phyloP scores from a whole-genome alignment of 2,888 invertebrate species.

The Limulus polyphemus region DNA sequence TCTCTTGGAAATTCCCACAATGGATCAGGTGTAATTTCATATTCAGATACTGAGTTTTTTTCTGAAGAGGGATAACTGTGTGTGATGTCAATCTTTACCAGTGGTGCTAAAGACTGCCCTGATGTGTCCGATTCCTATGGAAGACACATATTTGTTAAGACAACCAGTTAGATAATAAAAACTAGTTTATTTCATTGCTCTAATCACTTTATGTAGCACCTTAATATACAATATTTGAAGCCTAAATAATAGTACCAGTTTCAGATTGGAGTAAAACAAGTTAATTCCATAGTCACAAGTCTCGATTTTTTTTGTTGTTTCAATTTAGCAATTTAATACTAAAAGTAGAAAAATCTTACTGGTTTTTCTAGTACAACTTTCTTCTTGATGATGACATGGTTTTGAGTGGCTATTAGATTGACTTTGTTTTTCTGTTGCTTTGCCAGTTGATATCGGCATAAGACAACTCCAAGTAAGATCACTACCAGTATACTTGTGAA shows the following conservation, averaged over 20 bases:
- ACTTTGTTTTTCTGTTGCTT: conserved; percentile 44
- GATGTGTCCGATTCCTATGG: no score
- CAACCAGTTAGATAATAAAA: no score
- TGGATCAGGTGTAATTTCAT: conserved; percentile 86
- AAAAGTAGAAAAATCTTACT: conserved; percentile 16
- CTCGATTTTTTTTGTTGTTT: no score
- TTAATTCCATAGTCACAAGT: no score
- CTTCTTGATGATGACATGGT: conserved; percentile 76
- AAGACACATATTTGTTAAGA: no score
- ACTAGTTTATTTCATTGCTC: no score
- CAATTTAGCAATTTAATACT: conserved; percentile 33
- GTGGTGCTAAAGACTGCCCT: conserved; percentile 42
- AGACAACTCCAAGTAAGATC: background rate
- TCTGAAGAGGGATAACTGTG: conserved; percentile 36
- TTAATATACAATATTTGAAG: no score
- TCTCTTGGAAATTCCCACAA: conserved; percentile 86
- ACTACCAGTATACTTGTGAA: background rate
- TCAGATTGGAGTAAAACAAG: no score
- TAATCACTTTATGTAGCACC: no score
- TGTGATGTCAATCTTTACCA: conserved; percentile 62
- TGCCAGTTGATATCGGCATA: background rate
- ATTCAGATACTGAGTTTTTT: conserved; percentile 53
- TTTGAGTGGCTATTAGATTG: conserved; percentile 62
- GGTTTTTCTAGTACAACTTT: conserved; percentile 63
- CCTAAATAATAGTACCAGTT: no score